phyloP scores from a whole-genome alignment of 2,888 invertebrate genomes.

The Morpho helenor region DNA sequence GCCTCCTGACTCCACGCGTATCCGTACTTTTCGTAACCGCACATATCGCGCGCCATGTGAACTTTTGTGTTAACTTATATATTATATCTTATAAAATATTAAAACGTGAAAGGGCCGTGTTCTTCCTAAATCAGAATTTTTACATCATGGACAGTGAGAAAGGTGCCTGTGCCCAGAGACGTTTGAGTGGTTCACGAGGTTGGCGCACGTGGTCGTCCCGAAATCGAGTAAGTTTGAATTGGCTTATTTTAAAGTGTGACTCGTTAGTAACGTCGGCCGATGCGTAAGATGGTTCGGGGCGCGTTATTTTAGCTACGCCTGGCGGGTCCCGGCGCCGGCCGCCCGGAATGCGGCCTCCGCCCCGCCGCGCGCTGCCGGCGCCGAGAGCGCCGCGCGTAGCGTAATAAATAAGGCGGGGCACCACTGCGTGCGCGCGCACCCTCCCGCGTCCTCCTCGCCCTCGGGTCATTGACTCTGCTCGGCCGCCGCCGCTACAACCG shows the following conservation, averaged over 20 bases:
- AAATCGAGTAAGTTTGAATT: slow-evolving; percentile 64
- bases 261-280: slow-evolving; percentile 47
- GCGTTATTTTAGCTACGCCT: slow-evolving; percentile 70
- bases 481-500: slow-evolving; percentile 42
- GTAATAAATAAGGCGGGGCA: slow-evolving; percentile 79
- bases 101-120: slow-evolving; percentile 29
- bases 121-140: slow-evolving; percentile 29
- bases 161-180: slow-evolving; percentile 53
- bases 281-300: slow-evolving; percentile 43
- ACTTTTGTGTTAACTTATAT: slow-evolving; percentile 62
- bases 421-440: slow-evolving; percentile 77
- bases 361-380: slow-evolving; percentile 44
- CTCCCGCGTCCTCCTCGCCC: slow-evolving; percentile 69
- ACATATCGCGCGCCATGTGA: slow-evolving; percentile 71
- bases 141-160: slow-evolving; percentile 55
- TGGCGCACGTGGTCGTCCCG: slow-evolving; percentile 61
- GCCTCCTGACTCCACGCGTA: slow-evolving; percentile 62
- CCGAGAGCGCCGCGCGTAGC: slow-evolving; percentile 65
- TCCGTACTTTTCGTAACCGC: slow-evolving; percentile 39
- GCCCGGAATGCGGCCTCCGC: slow-evolving; percentile 63
- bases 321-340: slow-evolving; percentile 67
- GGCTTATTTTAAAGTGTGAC: slow-evolving; percentile 72
- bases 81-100: slow-evolving; percentile 23
- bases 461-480: slow-evolving; percentile 72
- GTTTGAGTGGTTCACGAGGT: slow-evolving; percentile 50